Evolutionary conservation across 2,797 vertebrate genomes (phyloP).

Genomic region (Gastrophryne carolinensis): DNA sequence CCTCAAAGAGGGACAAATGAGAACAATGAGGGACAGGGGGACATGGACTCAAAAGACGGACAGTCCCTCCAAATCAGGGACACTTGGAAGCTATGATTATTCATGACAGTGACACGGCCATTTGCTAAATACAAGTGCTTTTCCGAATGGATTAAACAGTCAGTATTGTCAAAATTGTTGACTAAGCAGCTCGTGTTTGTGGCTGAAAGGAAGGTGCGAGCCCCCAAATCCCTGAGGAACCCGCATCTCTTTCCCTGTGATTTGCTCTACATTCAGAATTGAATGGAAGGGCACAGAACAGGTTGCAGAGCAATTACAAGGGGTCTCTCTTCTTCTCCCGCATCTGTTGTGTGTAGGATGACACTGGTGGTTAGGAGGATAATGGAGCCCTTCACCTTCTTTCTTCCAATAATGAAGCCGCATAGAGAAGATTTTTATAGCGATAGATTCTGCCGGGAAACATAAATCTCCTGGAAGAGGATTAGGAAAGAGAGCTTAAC

Average conservation of each 20-base stretch:
- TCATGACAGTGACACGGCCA: too few species aligned
- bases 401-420: slow-evolving; percentile 60
- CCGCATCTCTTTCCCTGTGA: slow-evolving; percentile 58
- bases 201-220: slow-evolving; percentile 52
- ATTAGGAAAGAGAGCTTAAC: too few species aligned
- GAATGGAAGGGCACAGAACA: slow-evolving; percentile 59
- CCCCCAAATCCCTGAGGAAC: slow-evolving; percentile 62
- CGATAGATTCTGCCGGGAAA: too few species aligned
- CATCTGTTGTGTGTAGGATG: slow-evolving; percentile 58
- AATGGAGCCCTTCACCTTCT: slow-evolving; percentile 66
- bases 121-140: too few species aligned
- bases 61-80: too few species aligned
- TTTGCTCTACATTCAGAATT: slow-evolving; percentile 58
- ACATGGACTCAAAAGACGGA: too few species aligned
- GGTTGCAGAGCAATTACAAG: slow-evolving; percentile 65
- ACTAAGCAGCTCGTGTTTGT: slow-evolving; percentile 60
- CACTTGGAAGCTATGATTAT: too few species aligned
- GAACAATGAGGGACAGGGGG: too few species aligned
- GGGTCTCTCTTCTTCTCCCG: slow-evolving; percentile 57
- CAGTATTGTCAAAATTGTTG: slow-evolving; percentile 19
- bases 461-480: too few species aligned
- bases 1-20: too few species aligned
- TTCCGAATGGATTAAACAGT: too few species aligned
- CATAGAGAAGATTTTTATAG: slow-evolving; percentile 66
- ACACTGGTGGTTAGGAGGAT: slow-evolving; percentile 61